Evolutionary conservation across 2,113 vertebrate genomes (phyloP).

Genomic region (Sceloporus tristichus): DNA sequence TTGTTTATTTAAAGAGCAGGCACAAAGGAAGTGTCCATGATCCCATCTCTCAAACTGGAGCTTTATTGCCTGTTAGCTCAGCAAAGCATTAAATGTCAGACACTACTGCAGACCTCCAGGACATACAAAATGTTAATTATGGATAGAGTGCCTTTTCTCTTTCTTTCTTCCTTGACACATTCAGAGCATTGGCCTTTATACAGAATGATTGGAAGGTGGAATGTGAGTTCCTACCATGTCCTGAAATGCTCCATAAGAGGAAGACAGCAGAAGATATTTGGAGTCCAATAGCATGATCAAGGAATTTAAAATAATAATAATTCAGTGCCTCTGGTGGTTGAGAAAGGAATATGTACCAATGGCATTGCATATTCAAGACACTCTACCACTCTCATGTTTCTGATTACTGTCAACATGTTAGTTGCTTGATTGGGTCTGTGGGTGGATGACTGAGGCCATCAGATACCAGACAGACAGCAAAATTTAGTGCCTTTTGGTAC

Average conservation of each 20-base stretch:
- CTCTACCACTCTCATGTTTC: not conserved
- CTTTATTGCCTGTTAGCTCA: constrained; percentile 7
- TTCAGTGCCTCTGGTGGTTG: not conserved
- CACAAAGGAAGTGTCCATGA: not conserved
- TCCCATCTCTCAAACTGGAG: constrained; percentile 15
- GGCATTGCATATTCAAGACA: not conserved
- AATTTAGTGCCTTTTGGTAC: not conserved
- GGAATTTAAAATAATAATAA: not conserved
- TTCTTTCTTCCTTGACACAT: not conserved
- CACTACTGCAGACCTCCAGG: not conserved
- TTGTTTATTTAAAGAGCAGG: constrained; percentile 38
- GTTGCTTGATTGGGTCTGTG: too few species aligned
- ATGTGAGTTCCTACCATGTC: not conserved
- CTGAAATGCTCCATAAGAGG: not conserved
- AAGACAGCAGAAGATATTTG: not conserved
- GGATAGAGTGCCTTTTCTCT: not conserved
- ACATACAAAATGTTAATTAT: constrained; percentile 16
- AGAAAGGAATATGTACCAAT: not conserved
- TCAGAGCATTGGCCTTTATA: not conserved
- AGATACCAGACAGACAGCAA: not conserved
- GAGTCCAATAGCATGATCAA: not conserved
- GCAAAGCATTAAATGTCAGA: constrained; percentile 32
- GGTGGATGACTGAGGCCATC: not conserved
- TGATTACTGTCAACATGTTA: not conserved
- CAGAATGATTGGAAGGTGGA: not conserved